These are phyloP conservation scores for Vesta saturnalis DNA, from an alignment of 2,888 invertebrate species.

Conservation along the genomic window DNA sequence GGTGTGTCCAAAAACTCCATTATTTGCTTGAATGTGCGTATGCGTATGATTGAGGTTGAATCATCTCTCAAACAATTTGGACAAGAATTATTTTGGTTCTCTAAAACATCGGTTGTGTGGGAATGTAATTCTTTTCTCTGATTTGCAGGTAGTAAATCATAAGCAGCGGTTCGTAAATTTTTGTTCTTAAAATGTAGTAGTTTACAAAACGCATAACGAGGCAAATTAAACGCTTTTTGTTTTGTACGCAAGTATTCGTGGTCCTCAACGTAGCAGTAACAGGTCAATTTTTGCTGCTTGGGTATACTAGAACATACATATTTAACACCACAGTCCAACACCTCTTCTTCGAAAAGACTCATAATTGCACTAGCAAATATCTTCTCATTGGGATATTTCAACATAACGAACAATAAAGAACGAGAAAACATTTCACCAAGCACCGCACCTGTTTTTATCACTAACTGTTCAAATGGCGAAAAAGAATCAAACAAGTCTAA, in stretches of 20 bases:
- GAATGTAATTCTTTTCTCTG: slow-evolving; percentile 69
- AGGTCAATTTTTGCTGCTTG: slow-evolving; percentile 35
- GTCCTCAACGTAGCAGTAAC: slow-evolving; percentile 59
- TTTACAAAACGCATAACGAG: slow-evolving; percentile 68
- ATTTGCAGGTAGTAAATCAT: slow-evolving; percentile 65
- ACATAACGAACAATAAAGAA: slow-evolving; percentile 65
- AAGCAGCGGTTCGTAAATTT: slow-evolving; percentile 65
- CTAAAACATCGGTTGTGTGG: slow-evolving; percentile 64
- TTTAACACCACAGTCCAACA: slow-evolving; percentile 66
- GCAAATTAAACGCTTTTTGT: slow-evolving; percentile 49
- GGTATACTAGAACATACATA: slow-evolving; percentile 44
- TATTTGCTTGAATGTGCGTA: slow-evolving; percentile 37
- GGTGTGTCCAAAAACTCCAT: slow-evolving; percentile 25
- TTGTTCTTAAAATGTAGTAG: slow-evolving; percentile 67
- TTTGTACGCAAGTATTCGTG: slow-evolving; percentile 42
- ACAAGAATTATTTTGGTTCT: slow-evolving; percentile 65
- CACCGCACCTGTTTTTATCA: slow-evolving; percentile 69
- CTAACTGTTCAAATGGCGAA: slow-evolving; percentile 68
- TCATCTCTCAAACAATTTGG: slow-evolving; percentile 56
- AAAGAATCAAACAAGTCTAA: slow-evolving; percentile 68
- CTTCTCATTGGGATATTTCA: slow-evolving; percentile 65
- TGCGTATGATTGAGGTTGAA: slow-evolving; percentile 24
- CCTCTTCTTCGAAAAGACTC: slow-evolving; percentile 66
- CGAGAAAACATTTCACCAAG: slow-evolving; percentile 67
- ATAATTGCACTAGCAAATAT: slow-evolving; percentile 65